Evolutionary conservation across 92 coral and sea anemone genomes (phyloP).

Genomic region (Pocillopora meandrina): DNA sequence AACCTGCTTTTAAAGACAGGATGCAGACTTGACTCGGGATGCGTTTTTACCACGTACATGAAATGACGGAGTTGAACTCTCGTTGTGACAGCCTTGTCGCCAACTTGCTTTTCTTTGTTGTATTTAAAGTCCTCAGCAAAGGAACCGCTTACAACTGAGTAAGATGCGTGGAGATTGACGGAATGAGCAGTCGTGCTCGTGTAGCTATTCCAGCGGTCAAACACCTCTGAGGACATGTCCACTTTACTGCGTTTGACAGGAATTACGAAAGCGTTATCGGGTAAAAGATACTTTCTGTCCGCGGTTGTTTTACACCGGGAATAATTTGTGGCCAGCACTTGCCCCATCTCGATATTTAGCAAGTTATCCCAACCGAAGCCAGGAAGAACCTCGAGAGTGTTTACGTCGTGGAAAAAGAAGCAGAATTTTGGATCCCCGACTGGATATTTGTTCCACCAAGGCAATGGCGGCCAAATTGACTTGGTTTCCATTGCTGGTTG

Average conservation of each 20-base stretch:
- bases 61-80: conserved; percentile 75
- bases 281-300: conserved; percentile 79
- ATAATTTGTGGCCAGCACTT: conserved; percentile 68
- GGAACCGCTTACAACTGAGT: conserved; percentile 80
- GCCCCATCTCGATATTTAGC: conserved; percentile 77
- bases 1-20: conserved; percentile 68
- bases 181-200: conserved; percentile 68
- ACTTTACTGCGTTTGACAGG: conserved; percentile 79
- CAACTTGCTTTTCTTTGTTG: conserved; percentile 69
- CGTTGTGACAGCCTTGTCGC: conserved; percentile 62
- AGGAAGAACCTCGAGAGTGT: conserved; percentile 70
- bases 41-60: conserved; percentile 69
- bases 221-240: conserved; percentile 74
- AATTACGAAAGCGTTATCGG: conserved; percentile 77
- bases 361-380: conserved; percentile 91
- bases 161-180: conserved; percentile 72
- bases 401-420: neutral
- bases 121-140: conserved; percentile 68
- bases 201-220: conserved; percentile 77
- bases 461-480: too few species aligned
- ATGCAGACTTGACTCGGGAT: conserved; percentile 79
- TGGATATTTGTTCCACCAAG: conserved; percentile 5
- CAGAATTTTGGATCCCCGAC: conserved; percentile 63
- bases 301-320: conserved; percentile 82
- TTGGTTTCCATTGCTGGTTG: neutral